phyloP scores from a whole-genome alignment of 2,113 vertebrate species.

The Amazona guildingii region DNA sequence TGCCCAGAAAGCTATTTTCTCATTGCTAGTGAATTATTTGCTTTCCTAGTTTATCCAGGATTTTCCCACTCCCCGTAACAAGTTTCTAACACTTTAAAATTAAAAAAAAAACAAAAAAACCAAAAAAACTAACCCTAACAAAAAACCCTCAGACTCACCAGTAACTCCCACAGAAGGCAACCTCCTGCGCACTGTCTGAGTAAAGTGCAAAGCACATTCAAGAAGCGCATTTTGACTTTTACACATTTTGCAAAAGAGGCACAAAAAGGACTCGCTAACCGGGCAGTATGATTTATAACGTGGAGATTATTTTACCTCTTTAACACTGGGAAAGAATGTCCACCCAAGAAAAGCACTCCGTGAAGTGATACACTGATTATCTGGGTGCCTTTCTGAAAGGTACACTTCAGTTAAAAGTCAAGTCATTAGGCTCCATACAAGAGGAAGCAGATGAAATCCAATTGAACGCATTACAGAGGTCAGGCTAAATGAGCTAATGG shows the following conservation, averaged over 20 bases:
- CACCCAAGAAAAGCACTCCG: background rate
- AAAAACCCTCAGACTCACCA: background rate
- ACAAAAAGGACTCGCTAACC: background rate
- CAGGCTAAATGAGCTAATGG: slow-evolving; percentile 62
- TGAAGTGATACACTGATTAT: background rate
- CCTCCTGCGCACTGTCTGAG: background rate
- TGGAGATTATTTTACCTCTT: background rate
- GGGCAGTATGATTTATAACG: background rate
- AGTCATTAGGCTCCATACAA: slow-evolving; percentile 40
- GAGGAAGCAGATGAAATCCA: slow-evolving; percentile 48
- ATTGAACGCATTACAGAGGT: slow-evolving; percentile 60
- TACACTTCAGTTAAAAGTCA: slow-evolving; percentile 13
- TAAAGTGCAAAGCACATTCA: background rate
- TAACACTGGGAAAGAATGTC: background rate
- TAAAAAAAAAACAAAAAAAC: background rate
- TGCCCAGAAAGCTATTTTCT: background rate
- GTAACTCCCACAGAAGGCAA: background rate
- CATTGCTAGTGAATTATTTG: background rate
- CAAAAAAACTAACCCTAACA: background rate
- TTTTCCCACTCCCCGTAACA: background rate
- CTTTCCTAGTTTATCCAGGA: background rate
- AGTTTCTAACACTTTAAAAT: background rate
- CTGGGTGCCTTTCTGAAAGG: slow-evolving; percentile 16
- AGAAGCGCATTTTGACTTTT: background rate
- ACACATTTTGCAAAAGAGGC: background rate